A percentile compares a stretch with the other conserved stretches of the same genome.
phyloP scores from a whole-genome alignment of 2,888 invertebrate species.

The Meiosimyza decipiens region DNA sequence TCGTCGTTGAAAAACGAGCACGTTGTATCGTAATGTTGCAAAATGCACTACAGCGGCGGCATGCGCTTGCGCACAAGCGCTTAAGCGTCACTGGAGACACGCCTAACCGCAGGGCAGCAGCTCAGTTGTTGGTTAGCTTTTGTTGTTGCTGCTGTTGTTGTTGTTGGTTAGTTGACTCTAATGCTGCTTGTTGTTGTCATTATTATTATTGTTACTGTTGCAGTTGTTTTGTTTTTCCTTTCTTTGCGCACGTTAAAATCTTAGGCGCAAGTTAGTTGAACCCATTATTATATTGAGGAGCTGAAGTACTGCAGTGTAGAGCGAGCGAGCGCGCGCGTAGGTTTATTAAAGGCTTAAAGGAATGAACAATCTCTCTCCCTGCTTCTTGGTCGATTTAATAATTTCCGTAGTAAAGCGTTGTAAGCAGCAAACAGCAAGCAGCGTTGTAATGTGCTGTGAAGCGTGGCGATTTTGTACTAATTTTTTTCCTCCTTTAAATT shows the following conservation, averaged over 20 bases:
- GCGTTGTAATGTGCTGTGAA: constrained; percentile 36
- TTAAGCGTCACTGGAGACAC: constrained; percentile 49
- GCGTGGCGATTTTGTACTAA: constrained; percentile 36
- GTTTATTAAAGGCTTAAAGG: constrained; percentile 23
- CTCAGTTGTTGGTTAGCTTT: constrained; percentile 25
- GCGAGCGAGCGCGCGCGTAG: constrained; percentile 23
- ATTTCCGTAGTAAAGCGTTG: too few species aligned
- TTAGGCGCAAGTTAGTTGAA: constrained; percentile 32
- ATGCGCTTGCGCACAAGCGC: constrained; percentile 44
- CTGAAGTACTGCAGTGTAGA: neutral
- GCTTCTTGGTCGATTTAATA: too few species aligned
- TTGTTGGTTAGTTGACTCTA: constrained; percentile 21
- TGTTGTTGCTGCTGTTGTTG: constrained; percentile 26
- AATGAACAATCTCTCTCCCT: too few species aligned
- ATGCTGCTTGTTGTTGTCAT: constrained; percentile 14
- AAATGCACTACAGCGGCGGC: constrained; percentile 45
- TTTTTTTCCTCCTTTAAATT: neutral
- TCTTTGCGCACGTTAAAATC: neutral
- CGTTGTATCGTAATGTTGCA: constrained; percentile 42
- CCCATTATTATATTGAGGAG: constrained; percentile 31
- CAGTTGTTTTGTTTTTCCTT: neutral
- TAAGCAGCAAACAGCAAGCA: too few species aligned
- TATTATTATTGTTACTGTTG: constrained; percentile 7
- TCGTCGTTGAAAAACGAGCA: constrained; percentile 51
- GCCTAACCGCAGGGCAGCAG: constrained; percentile 61